phyloP scores from a whole-genome alignment of 2,888 invertebrate genomes.

The Cosmia trapezina region DNA sequence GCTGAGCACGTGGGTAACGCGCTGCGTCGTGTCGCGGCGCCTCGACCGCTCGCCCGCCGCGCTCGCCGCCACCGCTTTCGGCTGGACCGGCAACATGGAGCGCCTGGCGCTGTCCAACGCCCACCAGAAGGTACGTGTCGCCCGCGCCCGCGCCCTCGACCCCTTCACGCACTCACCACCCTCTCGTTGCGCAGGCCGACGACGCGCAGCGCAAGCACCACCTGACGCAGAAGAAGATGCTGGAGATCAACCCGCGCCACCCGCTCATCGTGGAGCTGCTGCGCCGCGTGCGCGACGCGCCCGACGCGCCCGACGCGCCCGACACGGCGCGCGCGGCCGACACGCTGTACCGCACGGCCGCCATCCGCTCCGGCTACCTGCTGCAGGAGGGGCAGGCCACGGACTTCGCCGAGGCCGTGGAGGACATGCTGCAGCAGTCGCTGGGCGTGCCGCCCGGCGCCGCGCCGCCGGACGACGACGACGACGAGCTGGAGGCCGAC shows the following conservation, averaged over 20 bases:
- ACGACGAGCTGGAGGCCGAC: slow-evolving; percentile 62
- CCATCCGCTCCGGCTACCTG: slow-evolving; percentile 95
- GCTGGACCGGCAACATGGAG: slow-evolving; percentile 99
- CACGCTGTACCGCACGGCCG: slow-evolving; percentile 96
- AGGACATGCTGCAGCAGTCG: slow-evolving; percentile 95
- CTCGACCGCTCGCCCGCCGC: slow-evolving; percentile 98
- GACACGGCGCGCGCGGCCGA: slow-evolving; percentile 94
- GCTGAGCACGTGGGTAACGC: slow-evolving; percentile 94
- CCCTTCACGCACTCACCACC: slow-evolving; percentile 67
- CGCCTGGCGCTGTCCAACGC: slow-evolving; percentile 98
- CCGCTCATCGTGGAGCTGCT: slow-evolving; percentile 97
- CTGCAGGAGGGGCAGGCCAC: slow-evolving; percentile 91
- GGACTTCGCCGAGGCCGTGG: slow-evolving; percentile 97
- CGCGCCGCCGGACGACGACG: slow-evolving; percentile 69
- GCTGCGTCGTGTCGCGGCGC: slow-evolving; percentile 96
- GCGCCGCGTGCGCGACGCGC: slow-evolving; percentile 94
- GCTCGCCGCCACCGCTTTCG: slow-evolving; percentile 98
- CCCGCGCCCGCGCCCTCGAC: slow-evolving; percentile 84
- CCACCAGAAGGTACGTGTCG: slow-evolving; percentile 93
- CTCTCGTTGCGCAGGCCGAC: slow-evolving; percentile 91
- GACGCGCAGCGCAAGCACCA: slow-evolving; percentile 97
- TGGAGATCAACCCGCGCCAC: slow-evolving; percentile 99
- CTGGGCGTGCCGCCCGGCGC: slow-evolving; percentile 95
- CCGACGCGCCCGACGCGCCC: slow-evolving; percentile 95
- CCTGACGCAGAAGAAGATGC: slow-evolving; percentile 97